Evolutionary conservation across 2,888 invertebrate genomes (phyloP).

Genomic region (Malthinus flaveolus): DNA sequence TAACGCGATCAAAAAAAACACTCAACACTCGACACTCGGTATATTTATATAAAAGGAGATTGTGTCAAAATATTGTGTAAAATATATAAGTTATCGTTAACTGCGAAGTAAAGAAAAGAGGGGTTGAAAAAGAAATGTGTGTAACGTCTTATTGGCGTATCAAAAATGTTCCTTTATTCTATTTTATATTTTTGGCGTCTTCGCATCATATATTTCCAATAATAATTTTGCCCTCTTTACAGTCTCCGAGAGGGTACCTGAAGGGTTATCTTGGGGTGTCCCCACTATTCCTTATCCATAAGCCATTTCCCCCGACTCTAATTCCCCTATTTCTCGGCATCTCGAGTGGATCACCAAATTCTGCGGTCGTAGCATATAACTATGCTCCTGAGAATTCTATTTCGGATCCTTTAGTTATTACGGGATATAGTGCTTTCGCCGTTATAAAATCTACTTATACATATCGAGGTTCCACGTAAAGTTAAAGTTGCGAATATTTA

Average conservation of each 20-base stretch:
- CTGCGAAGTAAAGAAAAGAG: not conserved
- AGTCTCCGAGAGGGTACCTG: slow-evolving; percentile 29
- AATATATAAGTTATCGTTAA: too few relatives aligned
- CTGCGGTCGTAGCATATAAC: slow-evolving; percentile 30
- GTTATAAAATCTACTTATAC: slow-evolving; percentile 23
- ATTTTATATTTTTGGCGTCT: slow-evolving; percentile 23
- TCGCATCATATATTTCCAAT: slow-evolving; percentile 26
- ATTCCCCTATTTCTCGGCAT: slow-evolving; percentile 29
- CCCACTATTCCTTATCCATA: slow-evolving; percentile 31
- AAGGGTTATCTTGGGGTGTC: slow-evolving; percentile 31
- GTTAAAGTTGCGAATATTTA: not conserved
- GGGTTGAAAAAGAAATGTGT: not conserved
- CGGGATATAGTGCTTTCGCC: slow-evolving; percentile 24
- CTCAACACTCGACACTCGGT: too few relatives aligned
- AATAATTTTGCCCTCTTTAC: slow-evolving; percentile 25
- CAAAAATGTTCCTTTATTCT: slow-evolving; percentile 5
- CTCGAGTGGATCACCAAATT: slow-evolving; percentile 23
- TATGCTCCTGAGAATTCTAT: slow-evolving; percentile 28
- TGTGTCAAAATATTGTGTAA: too few relatives aligned
- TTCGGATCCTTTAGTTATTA: slow-evolving; percentile 27
- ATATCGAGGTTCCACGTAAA: slow-evolving; percentile 2
- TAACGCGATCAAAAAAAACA: too few relatives aligned
- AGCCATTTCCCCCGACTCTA: slow-evolving; percentile 27
- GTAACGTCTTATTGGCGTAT: not conserved
- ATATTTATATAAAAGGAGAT: too few relatives aligned